A percentile compares a stretch with the other conserved stretches of the same genome.
phyloP scores from a whole-genome alignment of 2,113 vertebrate species.

The Melanotaenia duboulayi region DNA sequence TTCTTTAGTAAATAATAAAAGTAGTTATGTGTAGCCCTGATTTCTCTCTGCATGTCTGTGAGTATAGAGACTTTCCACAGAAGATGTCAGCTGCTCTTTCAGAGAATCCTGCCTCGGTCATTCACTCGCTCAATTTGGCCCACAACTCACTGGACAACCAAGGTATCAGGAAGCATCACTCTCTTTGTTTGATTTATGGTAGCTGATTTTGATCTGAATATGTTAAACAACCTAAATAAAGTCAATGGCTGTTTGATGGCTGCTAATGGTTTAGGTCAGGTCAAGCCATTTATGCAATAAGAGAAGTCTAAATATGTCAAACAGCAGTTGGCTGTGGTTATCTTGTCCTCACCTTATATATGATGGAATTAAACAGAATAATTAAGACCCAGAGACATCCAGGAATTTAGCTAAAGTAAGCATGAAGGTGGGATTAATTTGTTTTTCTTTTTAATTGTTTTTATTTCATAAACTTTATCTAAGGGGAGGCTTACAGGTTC shows the following conservation, averaged over 20 bases:
- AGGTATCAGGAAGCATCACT: conserved; percentile 74
- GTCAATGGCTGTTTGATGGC: background rate
- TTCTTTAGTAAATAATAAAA: background rate
- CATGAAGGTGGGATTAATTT: no score
- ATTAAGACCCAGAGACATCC: no score
- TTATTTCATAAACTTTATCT: no score
- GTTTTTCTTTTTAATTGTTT: no score
- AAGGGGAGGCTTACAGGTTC: no score
- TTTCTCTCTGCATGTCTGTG: background rate
- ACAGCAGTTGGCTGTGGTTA: no score
- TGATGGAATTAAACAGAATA: no score
- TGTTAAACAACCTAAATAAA: background rate
- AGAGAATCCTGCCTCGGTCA: conserved; percentile 89
- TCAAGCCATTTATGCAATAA: no score
- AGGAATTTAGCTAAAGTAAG: no score
- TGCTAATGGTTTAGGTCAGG: background rate
- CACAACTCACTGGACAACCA: conserved; percentile 94
- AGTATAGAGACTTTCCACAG: conserved; percentile 89
- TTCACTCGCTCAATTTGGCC: conserved; percentile 90
- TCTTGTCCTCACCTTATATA: no score
- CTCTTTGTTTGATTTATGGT: background rate
- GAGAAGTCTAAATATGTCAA: no score
- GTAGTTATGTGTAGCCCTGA: background rate
- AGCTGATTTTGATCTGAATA: background rate
- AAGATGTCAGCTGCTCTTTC: conserved; percentile 90